Conservation (phyloP, 2,113 vertebrate genomes). For the Rhagologus leucostigma region DNA sequence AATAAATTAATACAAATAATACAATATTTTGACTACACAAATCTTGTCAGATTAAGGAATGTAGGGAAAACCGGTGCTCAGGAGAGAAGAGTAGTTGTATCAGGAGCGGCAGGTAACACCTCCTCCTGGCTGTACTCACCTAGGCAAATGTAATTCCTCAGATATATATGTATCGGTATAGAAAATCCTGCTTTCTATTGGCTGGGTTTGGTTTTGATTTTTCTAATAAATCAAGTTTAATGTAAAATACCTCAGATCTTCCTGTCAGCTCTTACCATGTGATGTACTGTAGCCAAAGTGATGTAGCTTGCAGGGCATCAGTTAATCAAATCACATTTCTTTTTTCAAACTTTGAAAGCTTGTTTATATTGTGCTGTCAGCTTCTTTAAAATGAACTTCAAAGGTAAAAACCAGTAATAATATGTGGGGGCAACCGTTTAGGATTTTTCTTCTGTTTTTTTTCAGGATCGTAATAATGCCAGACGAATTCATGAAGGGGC, state of each 20-base stretch:
- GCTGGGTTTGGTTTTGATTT: not conserved
- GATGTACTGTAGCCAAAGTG: not conserved
- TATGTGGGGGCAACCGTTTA: not conserved
- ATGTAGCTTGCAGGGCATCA: not conserved
- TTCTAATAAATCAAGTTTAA: not conserved
- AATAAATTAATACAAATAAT: not conserved
- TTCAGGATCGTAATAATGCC: slow-evolving; percentile 92
- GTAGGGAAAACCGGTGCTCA: not conserved
- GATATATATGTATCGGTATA: not conserved
- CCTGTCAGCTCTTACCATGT: not conserved
- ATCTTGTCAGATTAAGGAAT: not conserved
- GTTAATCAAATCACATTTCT: not conserved
- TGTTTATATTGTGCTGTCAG: not conserved
- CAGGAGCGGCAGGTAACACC: not conserved
- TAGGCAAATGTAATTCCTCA: not conserved
- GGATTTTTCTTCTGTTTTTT: not conserved
- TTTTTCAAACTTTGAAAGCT: not conserved
- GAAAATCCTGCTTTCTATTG: not conserved
- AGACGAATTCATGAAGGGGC: slow-evolving; percentile 91
- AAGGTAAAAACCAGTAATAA: not conserved
- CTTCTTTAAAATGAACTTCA: not conserved
- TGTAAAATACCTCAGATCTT: not conserved
- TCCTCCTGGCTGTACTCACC: not conserved
- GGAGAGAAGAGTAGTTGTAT: not conserved
- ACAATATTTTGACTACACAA: not conserved